Conservation (phyloP, 2,113 vertebrate genomes). For the Rattus rattus region DNA sequence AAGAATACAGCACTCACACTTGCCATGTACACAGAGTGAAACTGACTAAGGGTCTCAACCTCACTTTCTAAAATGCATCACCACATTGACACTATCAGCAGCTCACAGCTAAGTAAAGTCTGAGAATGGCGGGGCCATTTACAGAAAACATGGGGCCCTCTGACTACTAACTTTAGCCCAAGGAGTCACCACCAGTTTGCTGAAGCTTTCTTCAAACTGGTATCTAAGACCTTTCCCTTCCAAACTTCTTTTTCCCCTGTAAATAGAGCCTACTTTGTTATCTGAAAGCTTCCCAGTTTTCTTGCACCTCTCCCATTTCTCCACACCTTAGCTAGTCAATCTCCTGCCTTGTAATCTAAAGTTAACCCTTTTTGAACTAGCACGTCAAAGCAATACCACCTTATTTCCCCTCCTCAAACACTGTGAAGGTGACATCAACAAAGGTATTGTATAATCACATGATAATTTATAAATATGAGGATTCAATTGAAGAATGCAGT, state of each 20-base stretch:
- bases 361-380: not conserved
- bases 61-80: not conserved
- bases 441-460: not conserved
- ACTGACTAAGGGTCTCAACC: not conserved
- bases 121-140: not conserved
- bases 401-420: not conserved
- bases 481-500: not conserved
- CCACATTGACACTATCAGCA: not conserved
- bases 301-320: not conserved
- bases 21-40: not conserved
- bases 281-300: not conserved
- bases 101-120: not conserved
- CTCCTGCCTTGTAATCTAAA: not conserved
- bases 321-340: not conserved
- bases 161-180: not conserved
- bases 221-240: not conserved
- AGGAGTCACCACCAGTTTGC: not conserved
- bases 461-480: not conserved
- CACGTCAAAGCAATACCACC: not conserved
- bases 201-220: not conserved
- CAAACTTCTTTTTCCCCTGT: not conserved
- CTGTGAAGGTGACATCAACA: not conserved
- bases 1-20: not conserved
- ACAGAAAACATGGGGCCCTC: not conserved
- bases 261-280: fast-evolving